phyloP scores from a whole-genome alignment of 2,888 invertebrate genomes.

The Elgonia sp. region DNA sequence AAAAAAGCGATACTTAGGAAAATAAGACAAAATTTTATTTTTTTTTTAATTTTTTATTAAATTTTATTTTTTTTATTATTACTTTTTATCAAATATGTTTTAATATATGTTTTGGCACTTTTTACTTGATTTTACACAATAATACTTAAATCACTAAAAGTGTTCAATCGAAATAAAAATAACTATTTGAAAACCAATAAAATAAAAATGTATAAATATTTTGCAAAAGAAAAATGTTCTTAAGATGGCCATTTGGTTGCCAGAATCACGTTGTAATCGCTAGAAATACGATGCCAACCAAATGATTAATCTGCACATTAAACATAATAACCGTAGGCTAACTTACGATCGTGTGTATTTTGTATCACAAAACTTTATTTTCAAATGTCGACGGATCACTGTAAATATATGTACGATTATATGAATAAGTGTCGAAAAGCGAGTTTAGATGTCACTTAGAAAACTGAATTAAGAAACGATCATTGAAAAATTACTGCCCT shows the following conservation, averaged over 20 bases:
- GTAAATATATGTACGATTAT: constrained; percentile 66
- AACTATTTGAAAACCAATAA: too few relatives aligned
- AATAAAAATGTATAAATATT: neutral
- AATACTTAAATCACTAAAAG: too few relatives aligned
- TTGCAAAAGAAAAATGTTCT: constrained; percentile 39
- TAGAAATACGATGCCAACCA: constrained; percentile 61
- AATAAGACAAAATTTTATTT: too few relatives aligned
- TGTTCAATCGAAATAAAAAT: too few relatives aligned
- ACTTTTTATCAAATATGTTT: too few relatives aligned
- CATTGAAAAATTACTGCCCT: constrained; percentile 63
- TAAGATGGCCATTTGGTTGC: constrained; percentile 54
- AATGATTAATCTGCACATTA: constrained; percentile 72
- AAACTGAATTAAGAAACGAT: constrained; percentile 3
- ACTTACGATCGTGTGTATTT: constrained; percentile 66
- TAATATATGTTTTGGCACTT: too few relatives aligned
- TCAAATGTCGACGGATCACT: constrained; percentile 64
- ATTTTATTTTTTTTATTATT: neutral
- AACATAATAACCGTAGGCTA: constrained; percentile 67
- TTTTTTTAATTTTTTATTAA: too few relatives aligned
- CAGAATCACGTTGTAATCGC: constrained; percentile 48
- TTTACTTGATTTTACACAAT: too few relatives aligned
- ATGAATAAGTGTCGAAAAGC: constrained; percentile 42
- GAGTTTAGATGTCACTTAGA: constrained; percentile 53
- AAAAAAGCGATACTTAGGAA: too few relatives aligned
- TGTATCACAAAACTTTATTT: constrained; percentile 74